Evolutionary conservation across 2,888 invertebrate species (phyloP), one percentile per base, ranked within the genome.

Genomic region (Timema podura): DNA sequence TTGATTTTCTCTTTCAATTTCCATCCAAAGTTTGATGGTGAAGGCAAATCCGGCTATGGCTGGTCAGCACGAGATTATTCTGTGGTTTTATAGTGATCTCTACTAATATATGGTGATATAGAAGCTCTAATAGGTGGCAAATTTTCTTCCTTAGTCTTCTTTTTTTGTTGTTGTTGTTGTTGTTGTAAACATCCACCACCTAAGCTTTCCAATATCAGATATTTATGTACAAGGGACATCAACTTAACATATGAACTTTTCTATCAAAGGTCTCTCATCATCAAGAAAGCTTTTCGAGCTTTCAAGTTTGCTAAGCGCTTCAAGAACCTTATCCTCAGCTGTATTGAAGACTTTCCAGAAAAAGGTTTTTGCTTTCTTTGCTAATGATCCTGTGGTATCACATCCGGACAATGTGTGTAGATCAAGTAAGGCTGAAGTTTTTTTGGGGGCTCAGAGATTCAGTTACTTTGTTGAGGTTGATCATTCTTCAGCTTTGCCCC

Each of bases 271-370:
- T 16, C 7, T 54, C 15, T 13, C 54, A 54, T 54, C 57, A 57
- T 57, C 57, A n/a, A n/a, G 8, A 57, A n/a, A n/a, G 8, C n/a
- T 57, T 57, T 57, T 15, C 57, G n/a, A 57, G 57, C 57, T 16
- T 57, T 1, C 0, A n/a, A 57, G 57, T 57, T 57, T 57, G 8
- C 57, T n/a, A 13, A 57, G 57, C 30, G 0, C n/a, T 57, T 57
- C n/a, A 57, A 57, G 15, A 57, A n/a, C n/a, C 15, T 57, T 57
- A 9, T 57, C 0, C 30, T 57, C 57, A 13, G 30, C 13, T 13
- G 57, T 57, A n/a, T 57, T 57, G 57, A 57, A 57, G 57, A 57
- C 15, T 57, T 57, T 5, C 57, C 57, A 57, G n/a, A 57, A 57
- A 57, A n/a, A 5, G 57, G 10, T 57, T 57, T 13, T 57, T n/a